These are phyloP conservation scores for Rhinichthys osculus DNA, from an alignment of 2,797 vertebrate genomes.

Conservation along the genomic window DNA sequence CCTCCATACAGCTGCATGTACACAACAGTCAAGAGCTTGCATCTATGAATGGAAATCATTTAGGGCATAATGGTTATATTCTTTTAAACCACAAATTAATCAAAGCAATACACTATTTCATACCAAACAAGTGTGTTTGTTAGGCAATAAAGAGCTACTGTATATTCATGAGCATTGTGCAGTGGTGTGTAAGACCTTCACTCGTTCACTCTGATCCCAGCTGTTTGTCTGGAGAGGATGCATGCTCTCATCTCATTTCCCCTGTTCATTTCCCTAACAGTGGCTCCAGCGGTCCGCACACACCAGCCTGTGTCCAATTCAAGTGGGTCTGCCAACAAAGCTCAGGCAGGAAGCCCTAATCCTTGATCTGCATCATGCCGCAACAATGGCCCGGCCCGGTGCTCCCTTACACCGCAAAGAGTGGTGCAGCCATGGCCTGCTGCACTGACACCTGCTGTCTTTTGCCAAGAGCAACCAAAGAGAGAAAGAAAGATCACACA, in stretches of 20 bases:
- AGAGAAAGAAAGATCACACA: conserved; percentile 11
- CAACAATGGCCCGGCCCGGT: conserved; percentile 75
- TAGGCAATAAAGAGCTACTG: conserved; percentile 25
- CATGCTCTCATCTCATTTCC: conserved; percentile 63
- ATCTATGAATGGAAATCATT: conserved; percentile 31
- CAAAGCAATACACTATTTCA: conserved; percentile 18
- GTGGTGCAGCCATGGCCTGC: conserved; percentile 52
- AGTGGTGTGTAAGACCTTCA: conserved; percentile 20
- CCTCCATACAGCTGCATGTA: conserved; percentile 14
- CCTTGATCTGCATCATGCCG: conserved; percentile 77
- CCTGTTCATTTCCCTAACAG: conserved; percentile 67
- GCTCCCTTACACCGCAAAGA: conserved; percentile 58
- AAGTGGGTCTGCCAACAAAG: conserved; percentile 79
- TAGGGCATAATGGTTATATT: not conserved
- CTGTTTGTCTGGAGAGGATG: conserved; percentile 61
- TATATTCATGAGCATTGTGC: conserved; percentile 38
- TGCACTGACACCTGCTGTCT: conserved; percentile 68
- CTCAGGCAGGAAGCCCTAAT: conserved; percentile 82
- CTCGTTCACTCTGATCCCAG: conserved; percentile 54
- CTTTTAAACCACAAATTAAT: conserved; percentile 3
- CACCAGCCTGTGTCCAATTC: conserved; percentile 77
- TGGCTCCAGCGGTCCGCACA: conserved; percentile 61
- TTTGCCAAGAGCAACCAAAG: conserved; percentile 69
- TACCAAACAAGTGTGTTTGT: conserved; percentile 9
- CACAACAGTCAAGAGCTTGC: conserved; percentile 15